Base-by-base conservation (phyloP, 2,888 invertebrate genomes). In the Metacarcinus magister region DNA sequence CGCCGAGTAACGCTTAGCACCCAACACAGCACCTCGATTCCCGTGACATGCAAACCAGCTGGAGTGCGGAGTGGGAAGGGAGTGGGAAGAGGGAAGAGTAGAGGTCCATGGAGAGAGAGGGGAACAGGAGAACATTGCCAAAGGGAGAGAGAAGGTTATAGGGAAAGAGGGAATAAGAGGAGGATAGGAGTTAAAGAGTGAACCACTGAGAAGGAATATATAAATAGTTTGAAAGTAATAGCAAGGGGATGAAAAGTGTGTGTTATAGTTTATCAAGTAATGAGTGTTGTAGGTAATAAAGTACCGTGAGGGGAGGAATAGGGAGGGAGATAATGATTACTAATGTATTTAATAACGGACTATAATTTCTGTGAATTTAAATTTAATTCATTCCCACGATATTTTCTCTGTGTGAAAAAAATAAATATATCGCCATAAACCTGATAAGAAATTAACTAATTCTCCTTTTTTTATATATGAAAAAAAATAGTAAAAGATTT, bases 1-100 rank as follows among this genome's bases (percentile, higher is more conserved):
- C 82, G 82, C 82, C 82, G 16, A 82, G 32, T 82, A 82, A 2
- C 82, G 82, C 82, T 32, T 7, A 82, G 32, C 82, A 82, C 13
- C 32, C 32, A 16, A 10, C 16, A 82, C 82, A 67, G 5, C 82
- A 5, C 82, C 82, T 32, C 82, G 13, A 8, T 82, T 82, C 10
- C 5, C 82, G 16, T 32, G 32, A 82, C 82, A 82, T 82, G 82
- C 82, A 82, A 82, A 82, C 32, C 82, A 82, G 82, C 82, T 82
- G 32, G 16, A 28, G 82, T 82, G 82, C 0, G 23, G 32, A 82
- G 32, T 7, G 82, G 7, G 82, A 13, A 7, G n/a, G n/a, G 2
- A 23, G 67, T 4, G 67, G 4, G 67, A 0, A 60, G 60, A 13
- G 67, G 23, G 67, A 67, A 10, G 23, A 23, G 23, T 13, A 67